phyloP scores from a whole-genome alignment of 2,113 vertebrate genomes.

The Tupaia chinensis region DNA sequence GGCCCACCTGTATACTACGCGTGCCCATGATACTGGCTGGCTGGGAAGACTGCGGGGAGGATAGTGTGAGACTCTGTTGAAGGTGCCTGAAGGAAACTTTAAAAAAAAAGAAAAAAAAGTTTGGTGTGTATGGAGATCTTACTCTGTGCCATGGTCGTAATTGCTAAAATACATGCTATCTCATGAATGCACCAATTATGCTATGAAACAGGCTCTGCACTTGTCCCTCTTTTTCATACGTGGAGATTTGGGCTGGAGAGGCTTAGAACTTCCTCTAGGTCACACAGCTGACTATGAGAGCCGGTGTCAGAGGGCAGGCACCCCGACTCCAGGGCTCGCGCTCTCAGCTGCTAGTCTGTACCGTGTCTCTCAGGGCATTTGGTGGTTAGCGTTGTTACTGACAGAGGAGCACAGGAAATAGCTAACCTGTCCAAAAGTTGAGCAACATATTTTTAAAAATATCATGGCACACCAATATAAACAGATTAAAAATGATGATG shows the following conservation, averaged over 20 bases:
- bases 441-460: constrained; percentile 3
- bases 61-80: no score
- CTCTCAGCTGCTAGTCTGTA: background rate
- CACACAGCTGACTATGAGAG: background rate
- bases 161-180: background rate
- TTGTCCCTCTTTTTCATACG: background rate
- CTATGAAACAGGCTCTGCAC: background rate
- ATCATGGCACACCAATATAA: background rate
- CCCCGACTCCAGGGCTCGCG: accelerated
- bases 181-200: background rate
- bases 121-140: background rate
- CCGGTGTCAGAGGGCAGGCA: no score
- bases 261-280: background rate
- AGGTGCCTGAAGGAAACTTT: no score
- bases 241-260: background rate
- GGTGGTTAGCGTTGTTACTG: background rate
- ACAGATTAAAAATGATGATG: background rate
- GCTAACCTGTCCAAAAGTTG: constrained; percentile 8
- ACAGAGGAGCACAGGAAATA: constrained; percentile 50
- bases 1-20: no score
- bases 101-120: background rate
- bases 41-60: no score
- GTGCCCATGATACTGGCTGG: no score
- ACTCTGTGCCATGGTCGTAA: background rate
- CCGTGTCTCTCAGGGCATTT: background rate